These are phyloP conservation scores for Catharus minimus DNA, from an alignment of 2,113 vertebrate species.

Conservation along the genomic window DNA sequence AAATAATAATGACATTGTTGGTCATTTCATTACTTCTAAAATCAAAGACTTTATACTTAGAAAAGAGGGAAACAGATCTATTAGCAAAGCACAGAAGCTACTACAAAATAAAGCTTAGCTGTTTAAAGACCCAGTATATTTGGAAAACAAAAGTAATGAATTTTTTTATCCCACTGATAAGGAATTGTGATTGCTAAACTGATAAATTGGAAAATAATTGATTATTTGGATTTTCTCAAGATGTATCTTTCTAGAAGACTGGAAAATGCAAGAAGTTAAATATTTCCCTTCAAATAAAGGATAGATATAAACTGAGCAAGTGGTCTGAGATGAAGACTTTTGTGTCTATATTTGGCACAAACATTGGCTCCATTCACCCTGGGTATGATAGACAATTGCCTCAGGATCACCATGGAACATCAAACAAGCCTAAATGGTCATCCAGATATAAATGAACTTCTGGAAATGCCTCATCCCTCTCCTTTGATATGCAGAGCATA, in stretches of 20 bases:
- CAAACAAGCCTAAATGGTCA: not conserved
- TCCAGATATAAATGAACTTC: not conserved
- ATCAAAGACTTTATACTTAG: not conserved
- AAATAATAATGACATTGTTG: not conserved
- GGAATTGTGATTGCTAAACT: not conserved
- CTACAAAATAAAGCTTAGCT: not conserved
- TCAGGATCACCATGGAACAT: not conserved
- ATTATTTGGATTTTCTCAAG: not conserved
- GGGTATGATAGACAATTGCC: not conserved
- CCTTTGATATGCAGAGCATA: not conserved
- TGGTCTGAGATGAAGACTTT: not conserved
- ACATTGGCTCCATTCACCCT: not conserved
- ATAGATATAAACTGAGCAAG: not conserved
- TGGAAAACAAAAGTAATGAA: not conserved
- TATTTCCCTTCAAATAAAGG: not conserved
- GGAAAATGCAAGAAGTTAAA: not conserved
- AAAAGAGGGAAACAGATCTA: not conserved
- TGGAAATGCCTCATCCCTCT: not conserved
- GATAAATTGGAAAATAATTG: no score
- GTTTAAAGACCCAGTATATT: not conserved
- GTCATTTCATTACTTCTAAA: not conserved
- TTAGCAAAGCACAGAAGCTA: not conserved
- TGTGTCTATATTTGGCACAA: not conserved
- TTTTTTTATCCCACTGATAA: not conserved
- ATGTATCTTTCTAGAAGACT: not conserved